Conservation (phyloP, 2,113 vertebrate species). For the Semnornis frantzii region DNA sequence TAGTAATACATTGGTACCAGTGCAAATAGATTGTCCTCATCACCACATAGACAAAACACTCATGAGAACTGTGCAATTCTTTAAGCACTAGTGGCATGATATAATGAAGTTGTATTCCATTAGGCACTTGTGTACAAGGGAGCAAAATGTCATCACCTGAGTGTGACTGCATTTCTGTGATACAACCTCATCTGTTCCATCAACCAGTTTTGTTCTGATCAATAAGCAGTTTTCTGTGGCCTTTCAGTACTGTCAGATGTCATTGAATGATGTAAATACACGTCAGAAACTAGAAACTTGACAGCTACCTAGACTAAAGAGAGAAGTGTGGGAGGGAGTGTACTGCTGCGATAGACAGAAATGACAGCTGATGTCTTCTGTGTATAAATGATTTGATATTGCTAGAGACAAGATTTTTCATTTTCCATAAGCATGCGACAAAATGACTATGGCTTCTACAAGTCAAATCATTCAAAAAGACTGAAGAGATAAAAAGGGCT, state of each 20-base stretch:
- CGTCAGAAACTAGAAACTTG: conserved; percentile 93
- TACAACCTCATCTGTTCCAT: conserved; percentile 93
- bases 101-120: conserved; percentile 98
- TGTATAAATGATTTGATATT: conserved; percentile 64
- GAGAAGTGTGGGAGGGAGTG: conserved; percentile 24
- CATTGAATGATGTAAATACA: conserved; percentile 92
- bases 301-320: conserved; percentile 85
- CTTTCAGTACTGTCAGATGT: conserved; percentile 94
- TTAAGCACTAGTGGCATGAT: conserved; percentile 88
- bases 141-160: conserved; percentile 85
- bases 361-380: conserved; percentile 80
- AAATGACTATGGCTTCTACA: not conserved
- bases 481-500: not conserved
- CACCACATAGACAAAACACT: conserved; percentile 76
- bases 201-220: conserved; percentile 96
- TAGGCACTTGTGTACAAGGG: conserved; percentile 77
- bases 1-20: conserved; percentile 81
- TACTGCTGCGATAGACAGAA: conserved; percentile 68
- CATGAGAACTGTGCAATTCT: conserved; percentile 71
- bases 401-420: conserved; percentile 52
- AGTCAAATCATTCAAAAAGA: conserved; percentile 29
- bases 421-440: conserved; percentile 15
- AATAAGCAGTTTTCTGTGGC: conserved; percentile 97
- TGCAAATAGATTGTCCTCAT: conserved; percentile 80
- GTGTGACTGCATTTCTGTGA: conserved; percentile 79